Base-by-base conservation (phyloP, 2,797 vertebrate species). In the Perodicticus potto region DNA sequence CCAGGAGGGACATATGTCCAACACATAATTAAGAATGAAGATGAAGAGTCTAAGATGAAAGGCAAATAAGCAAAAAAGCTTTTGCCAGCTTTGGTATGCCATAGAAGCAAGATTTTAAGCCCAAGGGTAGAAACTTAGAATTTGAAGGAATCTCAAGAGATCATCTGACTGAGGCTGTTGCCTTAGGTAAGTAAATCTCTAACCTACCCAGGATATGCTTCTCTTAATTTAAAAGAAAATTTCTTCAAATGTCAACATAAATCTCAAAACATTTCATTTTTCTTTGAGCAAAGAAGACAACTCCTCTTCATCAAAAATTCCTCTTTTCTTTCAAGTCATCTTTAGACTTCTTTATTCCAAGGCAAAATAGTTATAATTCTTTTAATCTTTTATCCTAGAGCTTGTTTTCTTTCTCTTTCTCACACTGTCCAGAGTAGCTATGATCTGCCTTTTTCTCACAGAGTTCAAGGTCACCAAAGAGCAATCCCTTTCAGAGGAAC, bases 41-140 rank as follows among this genome's bases (percentile, higher is more conserved):
- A 87, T 55, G 32, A 90, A 96, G 94, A 87, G 43, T 69, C 11
- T 34, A 88, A 96, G 55, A 92, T 86, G 73, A 96, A 96, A 97
- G 65, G 49, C 34, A 93, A 92, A 86, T 94, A 69, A 90, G 23
- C 5, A 61, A 91, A 86, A 95, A 86, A 65, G 22, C 0, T 6
- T 63, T 86, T 40, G 32, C 13, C 55, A 94, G 45, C 12, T 34
- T 70, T 95, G 14, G 40, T 69, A 13, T 45, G 61, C 34, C 76
- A 96, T 3, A 74, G 57, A 95, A 94, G n/a, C 29, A 85, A 11
- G 20, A 89, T 55, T 89, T 92, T 82, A 92, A 94, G 69, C 65
- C 74, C 86, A 88, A 69, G 16, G 63, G 12, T 59, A 45, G 37
- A 88, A 92, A 94, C 8, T 76, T 76, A 78, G 37, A 93, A 96